These are phyloP conservation scores for Cotesia chilonis DNA, from an alignment of 1,140 invertebrate genomes.

Conservation along the genomic window DNA sequence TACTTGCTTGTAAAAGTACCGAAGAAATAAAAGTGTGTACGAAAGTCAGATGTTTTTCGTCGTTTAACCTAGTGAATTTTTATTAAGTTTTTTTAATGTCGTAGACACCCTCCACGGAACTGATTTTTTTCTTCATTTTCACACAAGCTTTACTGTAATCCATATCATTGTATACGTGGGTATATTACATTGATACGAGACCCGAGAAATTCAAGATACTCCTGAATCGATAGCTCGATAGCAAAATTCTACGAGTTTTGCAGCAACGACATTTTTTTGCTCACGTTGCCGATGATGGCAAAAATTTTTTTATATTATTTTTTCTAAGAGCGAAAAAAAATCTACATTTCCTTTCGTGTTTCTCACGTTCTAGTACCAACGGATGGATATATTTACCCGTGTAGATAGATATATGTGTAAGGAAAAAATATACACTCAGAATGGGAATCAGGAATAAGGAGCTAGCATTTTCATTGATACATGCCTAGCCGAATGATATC, in stretches of 20 bases:
- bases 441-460: too few species aligned
- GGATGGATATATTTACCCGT: too few species aligned
- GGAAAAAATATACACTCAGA: too few species aligned
- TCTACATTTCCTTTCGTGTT: neutral
- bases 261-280: neutral
- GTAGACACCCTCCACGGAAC: too few species aligned
- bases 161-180: neutral
- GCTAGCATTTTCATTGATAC: neutral
- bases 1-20: too few species aligned
- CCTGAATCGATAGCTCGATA: neutral
- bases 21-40: neutral
- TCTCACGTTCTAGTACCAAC: neutral
- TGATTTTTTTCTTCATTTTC: neutral
- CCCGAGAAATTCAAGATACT: slow-evolving; percentile 8
- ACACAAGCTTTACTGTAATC: neutral
- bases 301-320: neutral
- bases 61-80: too few species aligned
- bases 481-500: neutral
- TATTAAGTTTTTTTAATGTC: too few species aligned
- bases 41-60: slow-evolving; percentile 1
- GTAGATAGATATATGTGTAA: too few species aligned
- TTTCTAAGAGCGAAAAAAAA: too few species aligned
- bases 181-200: too few species aligned
- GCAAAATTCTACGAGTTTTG: neutral
- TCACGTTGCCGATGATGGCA: neutral